Evolutionary conservation across 2,888 invertebrate genomes (phyloP), one percentile per base, ranked within the genome.

Genomic region (Synanthedon tipuliformis): DNA sequence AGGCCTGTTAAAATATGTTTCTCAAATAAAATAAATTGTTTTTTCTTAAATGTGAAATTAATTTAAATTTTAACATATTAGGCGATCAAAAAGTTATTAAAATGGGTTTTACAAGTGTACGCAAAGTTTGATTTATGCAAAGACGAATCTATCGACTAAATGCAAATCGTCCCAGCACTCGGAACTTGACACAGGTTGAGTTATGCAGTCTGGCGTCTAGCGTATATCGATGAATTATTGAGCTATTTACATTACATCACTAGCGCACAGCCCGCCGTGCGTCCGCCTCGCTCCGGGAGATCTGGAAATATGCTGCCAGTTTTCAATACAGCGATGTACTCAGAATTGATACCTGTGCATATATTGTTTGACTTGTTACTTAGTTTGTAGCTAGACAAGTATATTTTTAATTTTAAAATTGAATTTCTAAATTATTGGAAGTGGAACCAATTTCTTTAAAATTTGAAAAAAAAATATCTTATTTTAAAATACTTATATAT

Each of bases 171-270:
- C 45, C 45, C 45, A 13, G 15, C 12, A 45, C 45, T 45, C 13
- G 45, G 7, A 18, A 48, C 49, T 41, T 59, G 56, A 56, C 62
- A 63, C 62, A 62, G 66, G 65, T 64, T 75, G 75, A 79, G 78
- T 72, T 74, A 78, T 81, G 73, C 78, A 79, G 78, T 79, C 75
- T 77, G 73, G 65, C 67, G 69, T 74, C 76, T 67, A 60, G 69
- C 59, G 75, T 73, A 76, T 78, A 78, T 79, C 81, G 78, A 81
- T 80, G 77, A 81, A 73, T 75, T 78, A 81, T 81, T 70, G 73
- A 68, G 71, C 79, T 78, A 81, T 81, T 82, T 78, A 74, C 73
- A 71, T 77, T 70, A 76, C 81, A 78, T 79, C 80, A 81, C 77
- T 78, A 73, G 70, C 41, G 23, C 51, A 50, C 27, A 13, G 13